Base-by-base conservation (phyloP, 2,113 vertebrate species). In the Stictonetta naevosa region DNA sequence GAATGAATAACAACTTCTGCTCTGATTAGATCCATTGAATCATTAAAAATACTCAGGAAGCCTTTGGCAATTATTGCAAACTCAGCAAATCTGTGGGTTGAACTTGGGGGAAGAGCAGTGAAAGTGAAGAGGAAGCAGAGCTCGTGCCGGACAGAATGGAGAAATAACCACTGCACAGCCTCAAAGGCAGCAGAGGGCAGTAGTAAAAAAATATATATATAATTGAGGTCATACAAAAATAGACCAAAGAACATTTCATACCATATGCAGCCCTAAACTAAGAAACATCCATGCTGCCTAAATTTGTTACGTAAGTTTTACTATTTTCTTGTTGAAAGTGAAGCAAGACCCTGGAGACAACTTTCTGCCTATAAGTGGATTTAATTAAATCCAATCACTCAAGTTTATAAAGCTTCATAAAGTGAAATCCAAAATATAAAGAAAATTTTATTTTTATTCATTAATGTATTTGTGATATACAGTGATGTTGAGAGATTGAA, bases 221-320 rank as follows among this genome's bases (percentile, higher is more conserved):
- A 91, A 79, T 29, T 72, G 75, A 95, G 94, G 89, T 94, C 92
- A 87, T 56, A 58, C 68, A 95, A 95, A 96, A 96, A 97, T 89
- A 97, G 90, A 87, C 71, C 38, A 69, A 95, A 96, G 82, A 96
- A 81, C 71, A 66, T 38, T 83, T 95, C 52, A 31, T 60, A 50
- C 55, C 58, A 33, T 73, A 92, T 91, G 50, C 56, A 90, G 62
- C 44, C 86, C 78, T 83, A 90, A 94, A 84, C 58, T 79, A 84
- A 48, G 56, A 79, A 91, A 81, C 63, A 59, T 71, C 50, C 53
- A n/a, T 31, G 63, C 53, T 87, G 59, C 34, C 71, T 86, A 36
- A 86, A 79, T 90, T 62, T 77, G 15, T 38, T 81, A 7, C 26
- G 34, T 25, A 82, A 60, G 34, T 90, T 72, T 86, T 58, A 63